These are phyloP conservation scores for Hyalella azteca DNA, from an alignment of 2,888 invertebrate genomes.

Conservation along the genomic window DNA sequence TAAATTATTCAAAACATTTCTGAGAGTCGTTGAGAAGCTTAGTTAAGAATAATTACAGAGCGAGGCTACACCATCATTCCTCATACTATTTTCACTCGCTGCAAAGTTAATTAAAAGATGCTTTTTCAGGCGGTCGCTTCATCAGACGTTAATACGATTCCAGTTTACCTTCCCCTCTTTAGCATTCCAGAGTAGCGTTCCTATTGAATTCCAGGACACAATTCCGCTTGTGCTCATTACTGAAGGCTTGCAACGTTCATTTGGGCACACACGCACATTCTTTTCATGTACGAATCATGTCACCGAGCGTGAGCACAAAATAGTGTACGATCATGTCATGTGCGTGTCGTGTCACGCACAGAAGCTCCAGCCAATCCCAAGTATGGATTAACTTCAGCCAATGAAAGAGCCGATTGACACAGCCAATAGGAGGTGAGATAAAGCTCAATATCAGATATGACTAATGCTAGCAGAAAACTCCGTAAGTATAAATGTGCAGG, in stretches of 20 bases:
- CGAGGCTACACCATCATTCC: no score
- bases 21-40: no score
- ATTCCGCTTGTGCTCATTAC: neutral
- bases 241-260: neutral
- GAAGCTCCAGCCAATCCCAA: neutral
- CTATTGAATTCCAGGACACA: constrained; percentile 21
- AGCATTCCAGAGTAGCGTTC: constrained; percentile 21
- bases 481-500: constrained; percentile 14
- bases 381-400: neutral
- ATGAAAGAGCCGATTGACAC: neutral
- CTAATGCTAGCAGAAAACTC: neutral
- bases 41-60: no score
- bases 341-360: neutral
- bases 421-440: neutral
- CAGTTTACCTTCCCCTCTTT: constrained; percentile 17
- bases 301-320: neutral
- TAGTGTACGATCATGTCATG: neutral
- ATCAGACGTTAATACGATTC: constrained; percentile 20
- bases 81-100: no score
- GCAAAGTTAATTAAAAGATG: constrained; percentile 16
- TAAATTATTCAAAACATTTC: no score
- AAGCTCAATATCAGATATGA: neutral
- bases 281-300: no score
- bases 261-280: neutral
- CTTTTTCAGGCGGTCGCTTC: constrained; percentile 17